These are phyloP conservation scores for Hirtodrosophila trivittata DNA, from an alignment of 2,888 invertebrate species.

Conservation along the genomic window DNA sequence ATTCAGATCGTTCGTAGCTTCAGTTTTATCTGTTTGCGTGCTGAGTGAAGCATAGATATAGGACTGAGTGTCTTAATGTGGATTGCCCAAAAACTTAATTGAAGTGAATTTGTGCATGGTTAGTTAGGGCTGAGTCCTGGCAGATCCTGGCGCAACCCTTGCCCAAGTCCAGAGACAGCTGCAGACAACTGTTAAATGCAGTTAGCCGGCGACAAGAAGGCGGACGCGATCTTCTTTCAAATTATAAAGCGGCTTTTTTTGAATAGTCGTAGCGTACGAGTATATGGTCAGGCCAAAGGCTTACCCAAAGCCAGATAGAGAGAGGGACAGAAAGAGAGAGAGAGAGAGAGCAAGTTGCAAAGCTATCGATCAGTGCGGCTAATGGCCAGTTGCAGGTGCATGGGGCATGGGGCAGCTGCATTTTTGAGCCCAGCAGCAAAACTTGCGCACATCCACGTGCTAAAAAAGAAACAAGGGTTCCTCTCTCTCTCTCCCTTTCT, in stretches of 20 bases:
- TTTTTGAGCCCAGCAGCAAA: conserved; percentile 16
- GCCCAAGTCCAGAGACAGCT: conserved; percentile 45
- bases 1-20: too few species aligned
- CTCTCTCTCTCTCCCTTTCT: too few species aligned
- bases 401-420: conserved; percentile 27
- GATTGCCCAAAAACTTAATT: conserved; percentile 6
- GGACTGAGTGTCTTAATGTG: too few species aligned
- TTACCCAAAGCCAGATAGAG: too few species aligned
- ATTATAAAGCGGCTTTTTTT: conserved; percentile 73
- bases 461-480: conserved; percentile 28
- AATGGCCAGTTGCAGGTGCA: conserved; percentile 61
- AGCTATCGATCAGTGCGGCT: conserved; percentile 65
- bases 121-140: background rate
- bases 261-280: too few species aligned
- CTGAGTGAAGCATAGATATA: too few species aligned
- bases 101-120: background rate
- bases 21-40: too few species aligned
- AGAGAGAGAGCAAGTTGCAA: conserved; percentile 30
- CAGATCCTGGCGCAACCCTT: conserved; percentile 39
- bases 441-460: conserved; percentile 49
- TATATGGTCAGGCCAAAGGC: too few species aligned
- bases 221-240: conserved; percentile 48
- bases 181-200: conserved; percentile 67
- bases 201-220: conserved; percentile 48
- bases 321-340: background rate